Evolutionary conservation across 2,888 invertebrate species (phyloP), one percentile per base, ranked within the genome.

Genomic region (Lomographa bimaculata): DNA sequence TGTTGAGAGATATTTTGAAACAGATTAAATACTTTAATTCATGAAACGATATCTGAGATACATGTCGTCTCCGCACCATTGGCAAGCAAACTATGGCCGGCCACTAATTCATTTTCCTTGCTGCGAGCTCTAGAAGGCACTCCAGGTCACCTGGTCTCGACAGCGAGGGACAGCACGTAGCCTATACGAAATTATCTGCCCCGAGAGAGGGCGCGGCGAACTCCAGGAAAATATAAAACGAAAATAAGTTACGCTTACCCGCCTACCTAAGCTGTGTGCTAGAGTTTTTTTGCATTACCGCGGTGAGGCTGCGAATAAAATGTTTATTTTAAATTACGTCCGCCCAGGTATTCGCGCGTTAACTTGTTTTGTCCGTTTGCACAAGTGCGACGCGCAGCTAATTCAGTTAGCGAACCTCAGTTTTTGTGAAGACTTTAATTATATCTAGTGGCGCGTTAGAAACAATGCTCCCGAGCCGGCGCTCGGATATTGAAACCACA

Each of bases 181-280:
- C 61, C 59, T 68, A 64, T 68, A 77, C 79, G 69, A 79, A 83
- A 81, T 84, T 79, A 82, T 82, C 76, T 75, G 66, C 57, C 78
- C 72, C 75, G 54, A 60, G 78, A 75, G 78, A 74, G 69, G 57
- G 59, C 67, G 69, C 74, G 71, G 56, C 68, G 54, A 67, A 61
- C 71, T 69, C 62, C 51, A 70, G 70, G 71, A 73, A 80, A 80
- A 82, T 75, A 78, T 78, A 80, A 82, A 82, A 81, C 68, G 76
- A 79, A 78, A 80, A 82, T 78, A 83, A 77, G 68, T 78, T 76
- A 74, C 72, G 70, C 71, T 68, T 67, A 62, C 73, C 42, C 36
- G 46, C 44, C 52, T 43, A 42, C 25, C 74, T 75, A 71, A 78
- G 70, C 76, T 71, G 63, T 56, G 62, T 57, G 63, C 64, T 64